These are phyloP conservation scores for Pocillopora meandrina DNA, from an alignment of 92 coral and sea anemone genomes.

Conservation along the genomic window DNA sequence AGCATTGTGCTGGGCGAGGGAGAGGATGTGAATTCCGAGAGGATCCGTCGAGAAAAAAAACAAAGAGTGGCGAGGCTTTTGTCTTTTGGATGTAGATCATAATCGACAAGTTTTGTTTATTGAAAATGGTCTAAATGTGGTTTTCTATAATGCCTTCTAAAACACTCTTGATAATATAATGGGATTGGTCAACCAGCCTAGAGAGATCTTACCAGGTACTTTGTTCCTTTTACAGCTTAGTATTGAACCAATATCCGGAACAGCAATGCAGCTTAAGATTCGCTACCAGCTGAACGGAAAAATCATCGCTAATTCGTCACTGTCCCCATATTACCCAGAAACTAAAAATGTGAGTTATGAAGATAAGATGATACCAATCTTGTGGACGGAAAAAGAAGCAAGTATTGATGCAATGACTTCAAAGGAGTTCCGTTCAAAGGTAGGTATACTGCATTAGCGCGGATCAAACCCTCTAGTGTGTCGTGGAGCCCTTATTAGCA, in stretches of 20 bases:
- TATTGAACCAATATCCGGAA: conserved; percentile 85
- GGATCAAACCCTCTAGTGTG: not conserved
- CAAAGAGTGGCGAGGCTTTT: too few species aligned
- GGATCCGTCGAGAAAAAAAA: too few species aligned
- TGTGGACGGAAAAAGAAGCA: conserved; percentile 80
- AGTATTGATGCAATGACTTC: conserved; percentile 41
- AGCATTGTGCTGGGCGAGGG: too few species aligned
- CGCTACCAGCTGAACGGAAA: conserved; percentile 77
- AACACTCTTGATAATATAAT: too few species aligned
- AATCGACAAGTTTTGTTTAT: too few species aligned
- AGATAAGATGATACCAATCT: conserved; percentile 69
- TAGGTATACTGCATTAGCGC: not conserved
- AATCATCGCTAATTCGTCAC: not conserved
- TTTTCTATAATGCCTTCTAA: too few species aligned
- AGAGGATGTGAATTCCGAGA: too few species aligned
- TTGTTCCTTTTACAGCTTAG: conserved; percentile 54
- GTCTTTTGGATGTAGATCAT: too few species aligned
- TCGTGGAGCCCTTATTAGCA: too few species aligned
- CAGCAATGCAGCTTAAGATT: conserved; percentile 60
- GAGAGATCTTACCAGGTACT: too few species aligned
- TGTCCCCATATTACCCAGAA: not conserved
- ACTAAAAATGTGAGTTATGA: conserved; percentile 3
- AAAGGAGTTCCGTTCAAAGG: conserved; percentile 14
- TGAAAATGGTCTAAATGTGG: too few species aligned
- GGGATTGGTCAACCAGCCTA: too few species aligned